phyloP scores from a whole-genome alignment of 1,140 invertebrate species.

The Euglossa dilemma region DNA sequence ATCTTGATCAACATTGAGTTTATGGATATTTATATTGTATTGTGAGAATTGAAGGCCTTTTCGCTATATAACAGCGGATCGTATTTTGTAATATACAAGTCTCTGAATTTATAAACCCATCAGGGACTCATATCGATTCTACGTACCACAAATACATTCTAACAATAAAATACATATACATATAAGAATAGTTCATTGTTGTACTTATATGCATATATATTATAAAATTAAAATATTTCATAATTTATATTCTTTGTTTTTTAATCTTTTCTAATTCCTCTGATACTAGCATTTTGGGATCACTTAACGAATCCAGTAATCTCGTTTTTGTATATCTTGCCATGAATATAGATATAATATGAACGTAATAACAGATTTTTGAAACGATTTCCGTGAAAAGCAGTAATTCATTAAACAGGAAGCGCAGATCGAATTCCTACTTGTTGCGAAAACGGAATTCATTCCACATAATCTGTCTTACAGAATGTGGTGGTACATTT shows the following conservation, averaged over 20 bases:
- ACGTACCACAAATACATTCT: slow-evolving; percentile 40
- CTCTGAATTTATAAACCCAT: slow-evolving; percentile 14
- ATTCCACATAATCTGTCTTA: slow-evolving; percentile 29
- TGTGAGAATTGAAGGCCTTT: slow-evolving; percentile 44
- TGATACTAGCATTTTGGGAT: not conserved
- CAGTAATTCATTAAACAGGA: slow-evolving; percentile 54
- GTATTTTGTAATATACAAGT: slow-evolving; percentile 41
- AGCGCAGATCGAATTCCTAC: slow-evolving; percentile 54
- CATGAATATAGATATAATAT: not conserved
- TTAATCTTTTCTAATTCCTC: slow-evolving; percentile 12
- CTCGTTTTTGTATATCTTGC: slow-evolving; percentile 23
- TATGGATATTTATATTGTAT: slow-evolving; percentile 17
- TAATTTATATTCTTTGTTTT: slow-evolving; percentile 37
- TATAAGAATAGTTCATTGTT: slow-evolving; percentile 43
- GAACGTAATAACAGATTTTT: slow-evolving; percentile 28
- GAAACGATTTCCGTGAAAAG: slow-evolving; percentile 42
- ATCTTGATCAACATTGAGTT: slow-evolving; percentile 89
- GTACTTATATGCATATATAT: slow-evolving; percentile 47
- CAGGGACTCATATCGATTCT: slow-evolving; percentile 37
- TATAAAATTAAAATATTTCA: slow-evolving; percentile 54
- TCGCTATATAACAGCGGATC: slow-evolving; percentile 49
- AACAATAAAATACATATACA: slow-evolving; percentile 44
- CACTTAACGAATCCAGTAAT: not conserved
- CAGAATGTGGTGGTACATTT: slow-evolving; percentile 36
- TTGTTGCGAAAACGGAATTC: slow-evolving; percentile 28